Percentiles rank a stretch among this genome's conserved stretches.
phyloP scores from a whole-genome alignment of 2,888 invertebrate genomes.

The Thecophora atra region DNA sequence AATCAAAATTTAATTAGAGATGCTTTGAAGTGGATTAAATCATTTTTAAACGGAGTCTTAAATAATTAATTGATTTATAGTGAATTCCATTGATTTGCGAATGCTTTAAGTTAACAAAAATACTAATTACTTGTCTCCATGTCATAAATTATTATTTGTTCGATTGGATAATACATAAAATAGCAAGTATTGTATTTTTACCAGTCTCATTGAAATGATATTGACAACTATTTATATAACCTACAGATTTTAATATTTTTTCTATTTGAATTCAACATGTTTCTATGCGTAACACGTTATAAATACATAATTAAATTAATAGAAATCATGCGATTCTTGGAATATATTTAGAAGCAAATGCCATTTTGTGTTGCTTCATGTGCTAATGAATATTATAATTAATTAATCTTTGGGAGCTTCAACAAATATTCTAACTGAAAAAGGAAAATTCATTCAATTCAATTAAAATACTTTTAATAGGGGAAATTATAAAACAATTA shows the following conservation, averaged over 20 bases:
- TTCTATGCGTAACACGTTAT: conserved; percentile 8
- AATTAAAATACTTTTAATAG: conserved; percentile 19
- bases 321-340: conserved; percentile 29
- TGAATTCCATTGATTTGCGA: no score
- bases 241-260: background rate
- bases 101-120: no score
- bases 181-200: background rate
- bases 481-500: conserved; percentile 4
- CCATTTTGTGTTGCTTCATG: conserved; percentile 12
- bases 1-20: no score
- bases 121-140: no score
- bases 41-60: no score
- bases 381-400: conserved; percentile 25
- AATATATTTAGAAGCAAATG: conserved; percentile 20
- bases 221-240: conserved; percentile 8
- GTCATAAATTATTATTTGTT: background rate
- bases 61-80: no score
- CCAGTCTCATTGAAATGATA: conserved; percentile 22
- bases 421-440: conserved; percentile 21
- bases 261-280: conserved; percentile 2
- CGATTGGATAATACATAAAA: no score
- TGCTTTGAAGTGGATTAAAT: no score
- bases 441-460: conserved; percentile 7
- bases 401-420: conserved; percentile 35
- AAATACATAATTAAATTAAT: conserved; percentile 31